Conservation (phyloP, 2,888 invertebrate genomes). For the Rotaria macrura region DNA sequence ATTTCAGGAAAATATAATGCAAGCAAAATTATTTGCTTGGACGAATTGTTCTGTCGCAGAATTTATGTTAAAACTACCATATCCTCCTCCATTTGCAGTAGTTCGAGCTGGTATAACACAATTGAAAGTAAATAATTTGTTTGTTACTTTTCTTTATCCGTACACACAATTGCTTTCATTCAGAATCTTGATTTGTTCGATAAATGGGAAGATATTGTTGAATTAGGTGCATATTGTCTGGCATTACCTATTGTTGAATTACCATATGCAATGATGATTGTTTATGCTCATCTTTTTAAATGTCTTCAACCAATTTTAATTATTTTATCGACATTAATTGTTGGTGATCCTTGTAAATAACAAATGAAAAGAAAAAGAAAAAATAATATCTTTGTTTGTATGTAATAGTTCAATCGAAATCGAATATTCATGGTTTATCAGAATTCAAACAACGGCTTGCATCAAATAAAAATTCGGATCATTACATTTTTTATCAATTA, state of each 20-base stretch:
- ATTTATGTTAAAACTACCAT: constrained; percentile 5
- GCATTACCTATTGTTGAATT: neutral
- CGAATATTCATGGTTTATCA: neutral
- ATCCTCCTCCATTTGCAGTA: neutral
- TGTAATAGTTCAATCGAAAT: neutral
- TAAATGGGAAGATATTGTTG: constrained; percentile 14
- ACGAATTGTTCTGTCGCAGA: constrained; percentile 4
- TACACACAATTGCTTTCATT: neutral
- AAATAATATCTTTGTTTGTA: too few species aligned
- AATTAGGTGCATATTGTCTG: neutral
- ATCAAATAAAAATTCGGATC: neutral
- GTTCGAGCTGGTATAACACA: neutral
- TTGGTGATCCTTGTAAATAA: neutral
- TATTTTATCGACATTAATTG: neutral
- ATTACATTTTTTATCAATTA: neutral
- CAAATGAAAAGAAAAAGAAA: too few species aligned
- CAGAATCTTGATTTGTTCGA: neutral
- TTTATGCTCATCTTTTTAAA: constrained; percentile 13
- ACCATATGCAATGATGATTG: neutral
- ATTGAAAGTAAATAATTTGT: neutral
- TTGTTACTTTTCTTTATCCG: too few species aligned
- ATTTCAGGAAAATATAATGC: constrained; percentile 9
- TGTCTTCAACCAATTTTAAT: neutral
- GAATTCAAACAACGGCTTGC: neutral
- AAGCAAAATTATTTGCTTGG: constrained; percentile 6